Base-by-base conservation (phyloP, 1,140 invertebrate genomes). In the Atta texana region DNA sequence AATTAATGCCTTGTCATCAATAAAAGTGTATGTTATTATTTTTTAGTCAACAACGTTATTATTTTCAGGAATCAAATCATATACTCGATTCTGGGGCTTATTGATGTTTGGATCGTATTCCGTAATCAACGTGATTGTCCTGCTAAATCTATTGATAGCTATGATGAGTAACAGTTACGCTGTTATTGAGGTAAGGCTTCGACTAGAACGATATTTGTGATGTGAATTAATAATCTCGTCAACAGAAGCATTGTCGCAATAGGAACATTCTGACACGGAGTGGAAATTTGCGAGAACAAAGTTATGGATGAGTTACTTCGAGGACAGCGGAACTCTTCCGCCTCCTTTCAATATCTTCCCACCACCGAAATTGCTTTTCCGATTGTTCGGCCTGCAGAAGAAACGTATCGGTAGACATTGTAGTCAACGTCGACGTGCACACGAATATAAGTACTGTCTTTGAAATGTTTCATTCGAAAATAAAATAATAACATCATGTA, bases 141-240 rank as follows among this genome's bases (percentile, higher is more conserved):
- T 98, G 21, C 94, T 98, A 82, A 98, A 98, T 94, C 96, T 98
- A 81, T 96, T 98, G 61, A 98, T 98, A 89, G 98, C 98, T 82
- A 98, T 98, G 98, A 98, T 98, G 97, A 98, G 97, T 89, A 98
- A 98, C 94, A 98, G 98, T 8, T 98, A 98, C 93, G 96, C 98
- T 57, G 96, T 97, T 89, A 98, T 98, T 92, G 96, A 96, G 91
- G 97, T 97, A 94, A 95, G 8, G 12, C 6, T 39, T 5, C 2
- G 12, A 31, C 4, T 16, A 24, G 10, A 86, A 68, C 14, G 7
- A 59, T 66, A 59, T 59, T 28, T 24, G 51, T 57, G 24, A 44
- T 80, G 18, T 39, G 0, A 39, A 39, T 39, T 39, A 81, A 71
- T 55, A 3, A 57, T 59, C 16, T 84, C 31, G 16, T 51, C 8